phyloP scores from a whole-genome alignment of 2,888 invertebrate genomes.

The Lasioglossum figueresi region DNA sequence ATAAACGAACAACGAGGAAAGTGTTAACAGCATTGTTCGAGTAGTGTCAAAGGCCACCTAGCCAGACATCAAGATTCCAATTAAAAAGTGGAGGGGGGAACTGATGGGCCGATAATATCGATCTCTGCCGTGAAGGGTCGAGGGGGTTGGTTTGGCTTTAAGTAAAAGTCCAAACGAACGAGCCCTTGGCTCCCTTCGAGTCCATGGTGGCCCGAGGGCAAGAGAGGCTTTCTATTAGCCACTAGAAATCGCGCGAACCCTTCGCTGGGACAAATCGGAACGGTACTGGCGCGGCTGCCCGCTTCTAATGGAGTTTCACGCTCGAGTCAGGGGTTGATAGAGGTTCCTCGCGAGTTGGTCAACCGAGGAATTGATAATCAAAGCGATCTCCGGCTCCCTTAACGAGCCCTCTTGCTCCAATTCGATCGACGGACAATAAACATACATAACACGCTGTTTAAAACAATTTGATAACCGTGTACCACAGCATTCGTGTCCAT shows the following conservation, averaged over 20 bases:
- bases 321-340: conserved; percentile 46
- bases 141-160: conserved; percentile 60
- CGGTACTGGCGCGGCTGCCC: conserved; percentile 46
- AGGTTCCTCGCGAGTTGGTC: conserved; percentile 58
- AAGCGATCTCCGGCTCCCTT: conserved; percentile 45
- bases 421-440: conserved; percentile 6
- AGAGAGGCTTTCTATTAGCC: conserved; percentile 70
- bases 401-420: conserved; percentile 22
- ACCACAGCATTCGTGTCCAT: not conserved
- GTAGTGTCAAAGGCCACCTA: conserved; percentile 24
- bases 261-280: conserved; percentile 61
- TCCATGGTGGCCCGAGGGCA: conserved; percentile 49
- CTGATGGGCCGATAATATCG: conserved; percentile 48
- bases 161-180: conserved; percentile 66
- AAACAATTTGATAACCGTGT: not conserved
- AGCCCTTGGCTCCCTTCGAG: conserved; percentile 47
- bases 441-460: not conserved
- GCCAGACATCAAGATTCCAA: conserved; percentile 29
- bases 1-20: not conserved
- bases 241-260: conserved; percentile 68
- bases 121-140: conserved; percentile 28
- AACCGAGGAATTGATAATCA: conserved; percentile 75
- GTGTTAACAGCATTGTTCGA: conserved; percentile 10
- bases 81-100: conserved; percentile 17
- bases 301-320: conserved; percentile 73